Percentiles rank a stretch among this genome's conserved stretches.
Conservation (phyloP, 2,888 invertebrate genomes). For the Drosophila dives region DNA sequence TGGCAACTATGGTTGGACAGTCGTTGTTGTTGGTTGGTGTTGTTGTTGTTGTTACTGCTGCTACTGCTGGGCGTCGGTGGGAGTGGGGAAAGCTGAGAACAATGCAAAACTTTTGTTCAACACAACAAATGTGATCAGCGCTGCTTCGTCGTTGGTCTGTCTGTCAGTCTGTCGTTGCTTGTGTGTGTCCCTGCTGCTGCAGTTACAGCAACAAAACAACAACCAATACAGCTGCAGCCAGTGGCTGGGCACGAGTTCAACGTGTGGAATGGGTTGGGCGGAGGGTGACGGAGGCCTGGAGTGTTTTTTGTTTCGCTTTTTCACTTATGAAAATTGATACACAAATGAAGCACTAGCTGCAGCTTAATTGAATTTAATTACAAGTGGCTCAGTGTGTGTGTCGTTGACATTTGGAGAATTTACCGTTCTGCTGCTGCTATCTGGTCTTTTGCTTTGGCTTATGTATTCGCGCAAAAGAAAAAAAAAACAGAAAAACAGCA, state of each 20-base stretch:
- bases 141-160: conserved; percentile 26
- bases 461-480: conserved; percentile 51
- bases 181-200: conserved; percentile 28
- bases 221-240: conserved; percentile 32
- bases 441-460: conserved; percentile 53
- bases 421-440: conserved; percentile 56
- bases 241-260: conserved; percentile 49
- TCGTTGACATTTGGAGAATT: conserved; percentile 62
- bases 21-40: conserved; percentile 19
- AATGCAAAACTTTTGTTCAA: conserved; percentile 66
- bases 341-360: conserved; percentile 69
- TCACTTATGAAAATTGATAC: conserved; percentile 56
- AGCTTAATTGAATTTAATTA: conserved; percentile 82
- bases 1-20: conserved; percentile 33
- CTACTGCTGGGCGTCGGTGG: conserved; percentile 54
- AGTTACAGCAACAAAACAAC: conserved; percentile 37
- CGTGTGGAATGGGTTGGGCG: conserved; percentile 22
- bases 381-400: conserved; percentile 42
- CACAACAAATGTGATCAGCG: conserved; percentile 45
- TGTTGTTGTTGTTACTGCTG: conserved; percentile 27
- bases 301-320: conserved; percentile 3
- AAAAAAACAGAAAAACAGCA: conserved; percentile 31
- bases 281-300: conserved; percentile 17
- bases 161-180: neutral
- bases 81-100: conserved; percentile 48